Percentiles rank a stretch among this genome's conserved stretches.
phyloP scores from a whole-genome alignment of 2,113 vertebrate genomes.

The Dipodomys stephensi region DNA sequence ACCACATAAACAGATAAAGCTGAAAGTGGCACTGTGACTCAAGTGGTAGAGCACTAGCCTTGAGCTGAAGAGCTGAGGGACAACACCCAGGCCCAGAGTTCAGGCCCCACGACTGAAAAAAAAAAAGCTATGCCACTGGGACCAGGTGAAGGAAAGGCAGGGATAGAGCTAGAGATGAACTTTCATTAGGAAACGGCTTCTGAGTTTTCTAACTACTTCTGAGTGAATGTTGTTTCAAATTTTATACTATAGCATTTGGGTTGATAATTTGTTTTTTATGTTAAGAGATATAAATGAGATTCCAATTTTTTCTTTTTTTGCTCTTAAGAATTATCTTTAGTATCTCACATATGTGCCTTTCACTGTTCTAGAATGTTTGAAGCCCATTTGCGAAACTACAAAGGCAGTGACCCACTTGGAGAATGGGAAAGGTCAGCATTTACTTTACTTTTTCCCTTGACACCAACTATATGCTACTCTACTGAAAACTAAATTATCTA shows the following conservation, averaged over 20 bases:
- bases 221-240: constrained; percentile 18
- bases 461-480: rapidly evolving
- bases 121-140: neutral
- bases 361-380: constrained; percentile 89
- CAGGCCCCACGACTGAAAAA: no score
- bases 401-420: constrained; percentile 92
- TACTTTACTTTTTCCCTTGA: neutral
- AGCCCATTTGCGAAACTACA: constrained; percentile 86
- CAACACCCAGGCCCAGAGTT: no score
- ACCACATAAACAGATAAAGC: no score
- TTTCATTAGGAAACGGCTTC: neutral
- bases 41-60: no score
- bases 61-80: no score
- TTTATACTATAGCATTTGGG: constrained; percentile 25
- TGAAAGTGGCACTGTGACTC: no score
- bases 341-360: constrained; percentile 23
- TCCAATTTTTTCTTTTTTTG: neutral
- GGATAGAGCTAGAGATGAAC: neutral
- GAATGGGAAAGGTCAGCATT: constrained; percentile 91
- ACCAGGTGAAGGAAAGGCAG: neutral
- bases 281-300: neutral
- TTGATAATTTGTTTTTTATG: constrained; percentile 16
- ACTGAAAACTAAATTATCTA: neutral
- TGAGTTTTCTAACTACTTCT: constrained; percentile 26
- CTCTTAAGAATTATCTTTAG: neutral